These are phyloP conservation scores for Myanophis thanlyinensis DNA, from an alignment of 2,113 vertebrate species.

Conservation along the genomic window DNA sequence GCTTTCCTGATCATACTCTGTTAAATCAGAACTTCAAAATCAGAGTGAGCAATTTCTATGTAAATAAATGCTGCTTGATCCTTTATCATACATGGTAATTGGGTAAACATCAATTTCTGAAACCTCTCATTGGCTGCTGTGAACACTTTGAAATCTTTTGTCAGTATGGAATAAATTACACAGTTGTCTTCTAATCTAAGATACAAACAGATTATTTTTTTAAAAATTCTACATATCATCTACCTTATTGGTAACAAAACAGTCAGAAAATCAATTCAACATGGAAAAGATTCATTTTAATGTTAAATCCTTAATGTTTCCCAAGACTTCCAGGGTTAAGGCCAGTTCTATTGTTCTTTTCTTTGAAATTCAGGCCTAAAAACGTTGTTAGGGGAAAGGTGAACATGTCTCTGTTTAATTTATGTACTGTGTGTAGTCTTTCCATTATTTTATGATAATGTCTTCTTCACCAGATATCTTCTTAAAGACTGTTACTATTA, in stretches of 20 bases:
- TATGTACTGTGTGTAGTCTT: not conserved
- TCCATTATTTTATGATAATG: not conserved
- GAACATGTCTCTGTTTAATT: not conserved
- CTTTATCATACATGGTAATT: not conserved
- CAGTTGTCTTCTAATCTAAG: not conserved
- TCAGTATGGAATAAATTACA: slow-evolving; percentile 1
- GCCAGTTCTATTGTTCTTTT: not conserved
- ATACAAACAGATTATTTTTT: not conserved
- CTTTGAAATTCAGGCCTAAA: not conserved
- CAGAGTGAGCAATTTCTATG: not conserved
- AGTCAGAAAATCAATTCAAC: not conserved
- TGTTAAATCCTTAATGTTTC: not conserved
- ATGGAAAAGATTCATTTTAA: not conserved
- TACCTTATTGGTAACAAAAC: not conserved
- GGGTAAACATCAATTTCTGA: not conserved
- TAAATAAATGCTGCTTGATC: not conserved
- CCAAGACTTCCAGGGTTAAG: not conserved
- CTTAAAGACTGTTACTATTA: not conserved
- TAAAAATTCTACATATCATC: not conserved
- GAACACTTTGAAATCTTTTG: not conserved
- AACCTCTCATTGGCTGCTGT: not conserved
- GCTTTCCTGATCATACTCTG: not conserved
- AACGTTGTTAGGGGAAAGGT: not conserved
- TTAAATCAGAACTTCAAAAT: not conserved
- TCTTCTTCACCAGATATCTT: not conserved